Base-by-base conservation (phyloP, 2,113 vertebrate species). In the Terrapene triunguis region DNA sequence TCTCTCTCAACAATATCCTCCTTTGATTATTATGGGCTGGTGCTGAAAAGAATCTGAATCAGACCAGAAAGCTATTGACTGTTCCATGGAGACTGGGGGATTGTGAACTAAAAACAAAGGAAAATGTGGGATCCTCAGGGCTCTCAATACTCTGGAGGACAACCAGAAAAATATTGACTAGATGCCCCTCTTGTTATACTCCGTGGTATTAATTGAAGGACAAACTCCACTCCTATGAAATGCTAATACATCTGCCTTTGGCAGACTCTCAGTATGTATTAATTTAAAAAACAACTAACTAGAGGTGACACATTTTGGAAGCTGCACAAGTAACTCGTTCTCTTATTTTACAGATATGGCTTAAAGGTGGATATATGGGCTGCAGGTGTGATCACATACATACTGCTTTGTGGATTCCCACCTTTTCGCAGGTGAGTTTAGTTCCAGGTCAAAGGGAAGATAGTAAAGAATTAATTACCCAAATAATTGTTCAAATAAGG, bases 291-390 rank as follows among this genome's bases (percentile, higher is more conserved):
- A 5, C 35, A 21, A 82, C 93, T 84, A 2, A 87, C 3, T 91
- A 22, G 21, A 62, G 17, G 87, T 84, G 1, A 25, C 1, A 10
- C 25, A 16, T 17, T 80, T 72, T 85, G 3, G n/a, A 79, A 80
- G n/a, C 9, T 84, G 8, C 78, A 32, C 29, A 82, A 95, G 19
- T 96, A 79, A 97, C 17, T 3, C 3, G 9, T 74, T 65, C 48
- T 47, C 22, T 84, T 94, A 22, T 96, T 95, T 69, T 72, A 72
- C 95, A 99, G 99, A 2, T 99, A 99, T 0, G 99, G 99, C 84
- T 97, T 99, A 96, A 99, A 99, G 98, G 99, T 99, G 97, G 99
- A 99, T 93, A 98, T 99, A 80, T 99, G 99, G 99, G 99, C 99
- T 8, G 99, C 99, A 10, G 99, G 99, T 1, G 99, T 99, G 97